A percentile compares a stretch with the other conserved stretches of the same genome.
Evolutionary conservation across 2,797 vertebrate species (phyloP).

Genomic region (Acanthurus lineatus): DNA sequence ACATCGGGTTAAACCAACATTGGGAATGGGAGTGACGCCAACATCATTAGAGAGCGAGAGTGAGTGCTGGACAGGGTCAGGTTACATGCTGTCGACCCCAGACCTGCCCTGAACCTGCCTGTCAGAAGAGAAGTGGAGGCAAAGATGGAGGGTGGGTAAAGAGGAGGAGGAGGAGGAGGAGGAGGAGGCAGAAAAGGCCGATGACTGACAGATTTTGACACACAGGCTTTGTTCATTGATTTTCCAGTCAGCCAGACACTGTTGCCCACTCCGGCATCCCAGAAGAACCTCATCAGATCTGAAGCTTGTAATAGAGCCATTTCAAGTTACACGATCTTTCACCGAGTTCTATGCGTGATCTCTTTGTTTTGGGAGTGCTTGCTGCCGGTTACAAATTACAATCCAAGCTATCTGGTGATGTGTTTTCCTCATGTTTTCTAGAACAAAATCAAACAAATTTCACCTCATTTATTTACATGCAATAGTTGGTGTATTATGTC

Average conservation of each 20-base stretch:
- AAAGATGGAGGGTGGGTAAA: slow-evolving; percentile 31
- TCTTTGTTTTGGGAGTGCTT: slow-evolving; percentile 1
- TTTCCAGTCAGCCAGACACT: slow-evolving; percentile 48
- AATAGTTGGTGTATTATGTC: slow-evolving; percentile 11
- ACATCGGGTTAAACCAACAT: slow-evolving; percentile 85
- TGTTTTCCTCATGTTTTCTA: slow-evolving; percentile 2
- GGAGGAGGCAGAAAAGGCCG: slow-evolving; percentile 41
- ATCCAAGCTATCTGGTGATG: background rate
- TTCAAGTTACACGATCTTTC: slow-evolving; percentile 17
- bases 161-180: slow-evolving; percentile 24
- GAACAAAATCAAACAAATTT: background rate
- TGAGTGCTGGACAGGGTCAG: slow-evolving; percentile 51
- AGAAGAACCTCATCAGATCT: slow-evolving; percentile 42
- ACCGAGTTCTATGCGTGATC: background rate
- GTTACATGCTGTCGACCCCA: slow-evolving; percentile 73
- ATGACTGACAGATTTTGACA: slow-evolving; percentile 70
- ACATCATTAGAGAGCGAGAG: slow-evolving; percentile 68
- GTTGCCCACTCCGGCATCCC: slow-evolving; percentile 36
- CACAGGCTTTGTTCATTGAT: slow-evolving; percentile 50
- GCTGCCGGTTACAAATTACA: background rate
- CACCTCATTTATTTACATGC: slow-evolving; percentile 5
- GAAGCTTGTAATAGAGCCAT: slow-evolving; percentile 34
- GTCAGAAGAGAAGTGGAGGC: slow-evolving; percentile 50
- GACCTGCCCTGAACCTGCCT: slow-evolving; percentile 72
- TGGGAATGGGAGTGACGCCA: slow-evolving; percentile 70